Evolutionary conservation across 1,140 invertebrate genomes (phyloP), one percentile per base, ranked within the genome.

Genomic region (Leptinotarsa undecemlineata): DNA sequence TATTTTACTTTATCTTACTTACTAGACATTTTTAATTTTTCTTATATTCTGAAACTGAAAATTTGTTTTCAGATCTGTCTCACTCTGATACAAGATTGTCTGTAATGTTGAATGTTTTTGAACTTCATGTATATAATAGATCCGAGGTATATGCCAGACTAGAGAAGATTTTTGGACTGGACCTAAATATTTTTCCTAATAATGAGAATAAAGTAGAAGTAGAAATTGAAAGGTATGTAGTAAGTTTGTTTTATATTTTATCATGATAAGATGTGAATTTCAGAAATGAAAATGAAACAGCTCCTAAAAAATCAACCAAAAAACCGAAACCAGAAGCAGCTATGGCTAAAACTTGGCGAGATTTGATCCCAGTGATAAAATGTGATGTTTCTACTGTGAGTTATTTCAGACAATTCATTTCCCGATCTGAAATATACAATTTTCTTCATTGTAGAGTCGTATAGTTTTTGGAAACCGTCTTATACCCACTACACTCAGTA

Each of bases 281-380:
- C n/a, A 77, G 74, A 63, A 77, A 77, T 70, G 79, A 75, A 71
- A 20, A 62, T 19, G 72, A 81, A 63, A 75, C 57, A 63, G 71
- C 74, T n/a, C 67, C 68, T 20, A 77, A 78, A 48, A 81, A 78
- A 47, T 73, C 48, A 26, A 89, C 90, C 77, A 89, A 88, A 68
- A 90, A 91, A 15, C 91, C 92, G 70, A 87, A 91, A 73, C 91
- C 92, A 1, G 92, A 93, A 81, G 90, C 91, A 4, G 92, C 92
- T 48, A 92, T 93, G 85, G 93, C 93, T 0, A 89, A 93, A 78
- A 96, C 95, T 3, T 98, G 98, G 96, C 89, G 97, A 79, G 96
- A 98, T 88, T 89, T 99, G 66, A 96, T 99, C 82, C 98, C 98
- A 66, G 95, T 98, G 33, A 98, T 98, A 72, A 99, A 98, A 88